Evolutionary conservation across 2,113 vertebrate species (phyloP).

Genomic region (Proteles cristata): DNA sequence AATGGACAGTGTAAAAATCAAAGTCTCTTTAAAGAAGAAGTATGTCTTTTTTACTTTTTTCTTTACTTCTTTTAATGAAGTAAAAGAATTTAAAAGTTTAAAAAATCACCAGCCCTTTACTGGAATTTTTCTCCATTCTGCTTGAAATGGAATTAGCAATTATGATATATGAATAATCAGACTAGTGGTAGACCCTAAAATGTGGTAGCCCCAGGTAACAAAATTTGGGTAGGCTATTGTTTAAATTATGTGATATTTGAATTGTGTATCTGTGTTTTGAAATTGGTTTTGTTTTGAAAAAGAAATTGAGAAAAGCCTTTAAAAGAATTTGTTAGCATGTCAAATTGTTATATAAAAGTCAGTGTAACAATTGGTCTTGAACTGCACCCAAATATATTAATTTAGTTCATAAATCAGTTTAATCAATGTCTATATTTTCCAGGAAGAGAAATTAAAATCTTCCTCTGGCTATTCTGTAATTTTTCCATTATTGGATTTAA

Average conservation of each 20-base stretch:
- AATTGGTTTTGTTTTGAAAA: neutral
- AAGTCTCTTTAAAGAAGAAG: neutral
- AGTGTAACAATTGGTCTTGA: constrained; percentile 32
- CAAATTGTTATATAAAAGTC: constrained; percentile 11
- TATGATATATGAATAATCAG: neutral
- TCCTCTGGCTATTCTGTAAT: constrained; percentile 54
- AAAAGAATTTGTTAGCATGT: neutral
- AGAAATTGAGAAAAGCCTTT: neutral
- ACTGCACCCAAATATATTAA: constrained; percentile 58
- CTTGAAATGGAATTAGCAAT: neutral
- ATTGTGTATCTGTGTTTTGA: neutral
- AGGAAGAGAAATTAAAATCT: constrained; percentile 64
- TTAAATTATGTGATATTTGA: constrained; percentile 13
- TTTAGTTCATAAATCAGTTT: constrained; percentile 68
- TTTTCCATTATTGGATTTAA: constrained; percentile 56
- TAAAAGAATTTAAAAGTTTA: neutral
- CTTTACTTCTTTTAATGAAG: neutral
- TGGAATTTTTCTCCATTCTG: neutral
- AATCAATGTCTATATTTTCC: constrained; percentile 42
- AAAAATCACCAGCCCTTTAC: neutral
- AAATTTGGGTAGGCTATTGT: neutral
- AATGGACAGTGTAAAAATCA: neutral
- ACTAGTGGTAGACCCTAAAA: neutral
- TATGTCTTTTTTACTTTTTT: too few species aligned
- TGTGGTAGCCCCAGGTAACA: neutral